Conservation (phyloP, 2,113 vertebrate genomes). For the Mohoua ochrocephala region DNA sequence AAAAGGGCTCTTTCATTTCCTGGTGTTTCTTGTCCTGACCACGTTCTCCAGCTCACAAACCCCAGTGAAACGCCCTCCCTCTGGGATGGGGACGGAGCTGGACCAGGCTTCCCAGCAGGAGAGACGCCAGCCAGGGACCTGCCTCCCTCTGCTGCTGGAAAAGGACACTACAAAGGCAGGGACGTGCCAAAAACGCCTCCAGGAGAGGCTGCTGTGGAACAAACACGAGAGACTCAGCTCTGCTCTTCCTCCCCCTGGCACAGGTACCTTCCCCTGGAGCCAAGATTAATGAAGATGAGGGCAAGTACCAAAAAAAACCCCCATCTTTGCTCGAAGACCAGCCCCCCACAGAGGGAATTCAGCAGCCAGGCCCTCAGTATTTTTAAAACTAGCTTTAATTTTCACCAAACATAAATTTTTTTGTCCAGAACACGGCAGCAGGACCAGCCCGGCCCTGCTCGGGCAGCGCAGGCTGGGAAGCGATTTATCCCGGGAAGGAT, state of each 20-base stretch:
- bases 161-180: not conserved
- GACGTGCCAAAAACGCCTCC: fast-evolving
- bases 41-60: not conserved
- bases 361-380: not conserved
- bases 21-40: not conserved
- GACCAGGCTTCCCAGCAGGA: not conserved
- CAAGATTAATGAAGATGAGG: not conserved
- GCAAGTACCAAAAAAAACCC: fast-evolving
- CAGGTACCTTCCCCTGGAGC: fast-evolving
- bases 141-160: constrained; percentile 35
- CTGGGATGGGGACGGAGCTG: not conserved
- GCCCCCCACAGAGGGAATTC: not conserved
- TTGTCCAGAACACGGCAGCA: not conserved
- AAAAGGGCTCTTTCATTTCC: not conserved
- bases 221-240: fast-evolving
- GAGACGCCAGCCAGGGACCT: not conserved
- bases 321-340: not conserved
- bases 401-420: not conserved
- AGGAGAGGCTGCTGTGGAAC: fast-evolving
- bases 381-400: constrained; percentile 40
- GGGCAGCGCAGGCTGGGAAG: fast-evolving
- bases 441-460: not conserved
- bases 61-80: not conserved
- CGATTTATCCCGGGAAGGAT: fast-evolving
- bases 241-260: not conserved